Evolutionary conservation across 2,113 vertebrate species (phyloP).

Genomic region (Peromyscus polionotus): DNA sequence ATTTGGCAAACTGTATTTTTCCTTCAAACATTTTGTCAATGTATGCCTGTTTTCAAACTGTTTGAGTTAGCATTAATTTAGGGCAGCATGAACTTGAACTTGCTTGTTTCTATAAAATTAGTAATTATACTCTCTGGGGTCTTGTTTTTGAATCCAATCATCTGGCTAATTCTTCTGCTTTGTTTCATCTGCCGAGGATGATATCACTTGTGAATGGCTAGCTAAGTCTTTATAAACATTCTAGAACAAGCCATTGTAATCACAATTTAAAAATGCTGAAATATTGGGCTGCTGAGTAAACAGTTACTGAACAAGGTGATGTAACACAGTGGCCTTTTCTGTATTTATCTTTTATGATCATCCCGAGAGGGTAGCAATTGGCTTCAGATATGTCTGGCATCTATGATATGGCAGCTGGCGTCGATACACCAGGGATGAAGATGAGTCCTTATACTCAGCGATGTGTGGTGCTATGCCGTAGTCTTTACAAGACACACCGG

Average conservation of each 20-base stretch:
- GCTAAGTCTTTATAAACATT: neutral
- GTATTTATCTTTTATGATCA: neutral
- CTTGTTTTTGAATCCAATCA: conserved; percentile 35
- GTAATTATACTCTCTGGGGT: neutral
- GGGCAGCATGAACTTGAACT: neutral
- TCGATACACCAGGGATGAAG: conserved; percentile 53
- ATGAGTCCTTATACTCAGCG: conserved; percentile 18
- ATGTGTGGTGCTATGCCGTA: neutral
- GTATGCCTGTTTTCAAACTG: conserved; percentile 22
- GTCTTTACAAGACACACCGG: conserved; percentile 54
- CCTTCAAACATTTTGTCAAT: neutral
- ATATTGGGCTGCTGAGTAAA: conserved; percentile 15
- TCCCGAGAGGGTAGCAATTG: neutral
- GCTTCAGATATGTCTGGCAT: conserved; percentile 67
- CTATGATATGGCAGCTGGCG: conserved; percentile 63
- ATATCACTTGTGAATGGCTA: neutral
- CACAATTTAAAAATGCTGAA: neutral
- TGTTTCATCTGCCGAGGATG: neutral
- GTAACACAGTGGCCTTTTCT: conserved; percentile 6
- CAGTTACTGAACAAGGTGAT: neutral
- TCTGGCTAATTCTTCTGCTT: conserved; percentile 8
- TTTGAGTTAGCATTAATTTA: neutral
- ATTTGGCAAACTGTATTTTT: neutral
- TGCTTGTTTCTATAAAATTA: conserved; percentile 11
- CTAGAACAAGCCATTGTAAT: neutral